Conservation (phyloP, 35 echinoderm and acorn worm genomes). For the Hemicentrotus pulcherrimus region DNA sequence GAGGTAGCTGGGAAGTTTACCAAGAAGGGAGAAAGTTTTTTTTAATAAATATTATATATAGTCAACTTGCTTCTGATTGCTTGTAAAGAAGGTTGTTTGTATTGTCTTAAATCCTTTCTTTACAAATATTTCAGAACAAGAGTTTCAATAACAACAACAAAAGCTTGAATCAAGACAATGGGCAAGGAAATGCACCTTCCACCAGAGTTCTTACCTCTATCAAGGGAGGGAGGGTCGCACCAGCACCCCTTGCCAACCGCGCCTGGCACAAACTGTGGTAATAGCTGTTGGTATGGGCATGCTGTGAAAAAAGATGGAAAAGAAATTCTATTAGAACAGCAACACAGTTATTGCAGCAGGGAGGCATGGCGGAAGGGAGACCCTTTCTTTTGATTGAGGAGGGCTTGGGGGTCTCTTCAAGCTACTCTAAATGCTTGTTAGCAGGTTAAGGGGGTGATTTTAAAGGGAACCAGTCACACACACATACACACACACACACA, state of each 20-base stretch:
- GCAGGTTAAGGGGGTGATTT: neutral
- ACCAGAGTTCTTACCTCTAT: neutral
- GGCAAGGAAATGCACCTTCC: neutral
- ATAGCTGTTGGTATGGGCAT: constrained; percentile 36
- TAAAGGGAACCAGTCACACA: neutral
- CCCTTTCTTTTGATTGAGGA: neutral
- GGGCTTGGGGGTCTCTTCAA: neutral
- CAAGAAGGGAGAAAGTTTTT: neutral
- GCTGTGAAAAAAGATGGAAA: constrained; percentile 43
- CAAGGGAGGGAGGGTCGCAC: constrained; percentile 14
- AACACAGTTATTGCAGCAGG: constrained; percentile 42
- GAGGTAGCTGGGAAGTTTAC: neutral
- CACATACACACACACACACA: too few relatives aligned
- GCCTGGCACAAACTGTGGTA: neutral
- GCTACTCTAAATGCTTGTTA: constrained; percentile 6
- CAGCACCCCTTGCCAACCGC: neutral
- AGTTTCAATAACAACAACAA: too few relatives aligned
- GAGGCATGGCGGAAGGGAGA: constrained; percentile 23
- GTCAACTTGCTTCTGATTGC: neutral
- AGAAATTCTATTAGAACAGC: constrained; percentile 44
- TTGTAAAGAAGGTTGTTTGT: neutral
- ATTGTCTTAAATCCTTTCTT: too few relatives aligned
- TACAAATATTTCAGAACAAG: too few relatives aligned
- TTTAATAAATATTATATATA: too few relatives aligned
- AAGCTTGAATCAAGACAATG: too few relatives aligned